These are phyloP conservation scores for Podargus strigoides DNA, from an alignment of 2,797 vertebrate genomes.

Conservation along the genomic window DNA sequence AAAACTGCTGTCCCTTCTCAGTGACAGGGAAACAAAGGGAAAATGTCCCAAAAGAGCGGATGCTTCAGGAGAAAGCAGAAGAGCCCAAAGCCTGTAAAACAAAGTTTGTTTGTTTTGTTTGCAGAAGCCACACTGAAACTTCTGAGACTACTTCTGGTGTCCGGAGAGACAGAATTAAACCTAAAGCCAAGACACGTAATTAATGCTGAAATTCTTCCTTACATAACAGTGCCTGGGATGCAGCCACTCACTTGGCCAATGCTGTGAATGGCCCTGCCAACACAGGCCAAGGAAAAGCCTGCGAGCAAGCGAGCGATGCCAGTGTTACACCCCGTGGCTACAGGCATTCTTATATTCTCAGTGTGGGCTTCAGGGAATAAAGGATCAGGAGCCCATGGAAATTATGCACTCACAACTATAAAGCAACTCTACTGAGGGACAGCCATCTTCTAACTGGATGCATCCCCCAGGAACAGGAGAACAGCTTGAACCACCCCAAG, in stretches of 20 bases:
- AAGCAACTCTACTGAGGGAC: neutral
- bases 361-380: neutral
- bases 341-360: neutral
- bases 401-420: neutral
- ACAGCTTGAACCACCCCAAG: neutral
- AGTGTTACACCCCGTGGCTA: neutral
- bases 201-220: neutral
- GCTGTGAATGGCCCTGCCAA: neutral
- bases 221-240: neutral
- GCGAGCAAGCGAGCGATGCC: neutral
- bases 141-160: neutral
- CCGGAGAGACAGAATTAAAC: neutral
- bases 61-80: neutral
- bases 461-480: neutral
- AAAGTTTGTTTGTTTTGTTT: neutral
- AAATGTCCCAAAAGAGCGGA: neutral
- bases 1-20: neutral
- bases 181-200: neutral
- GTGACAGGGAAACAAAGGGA: neutral
- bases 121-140: neutral
- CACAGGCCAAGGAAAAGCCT: neutral
- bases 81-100: neutral
- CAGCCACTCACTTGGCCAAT: neutral
- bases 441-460: neutral
- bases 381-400: neutral